Evolutionary conservation across 2,113 vertebrate species (phyloP), one percentile per base, ranked within the genome.

Genomic region (Phyllostomus hastatus): DNA sequence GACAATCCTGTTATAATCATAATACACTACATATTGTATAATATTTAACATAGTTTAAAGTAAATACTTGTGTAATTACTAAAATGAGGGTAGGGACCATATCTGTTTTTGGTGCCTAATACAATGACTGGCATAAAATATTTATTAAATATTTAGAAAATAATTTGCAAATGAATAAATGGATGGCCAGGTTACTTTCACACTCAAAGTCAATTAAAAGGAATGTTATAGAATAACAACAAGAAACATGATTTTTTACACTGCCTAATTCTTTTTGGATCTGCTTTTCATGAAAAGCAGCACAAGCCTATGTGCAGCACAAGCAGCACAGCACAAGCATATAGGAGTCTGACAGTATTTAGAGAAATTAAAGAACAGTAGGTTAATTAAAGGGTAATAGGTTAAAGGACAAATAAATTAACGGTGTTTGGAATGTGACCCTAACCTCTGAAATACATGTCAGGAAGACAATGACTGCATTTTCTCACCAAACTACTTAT

Each of bases 321-420:
- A n/a, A n/a, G n/a, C n/a, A n/a, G n/a, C n/a, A n/a, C n/a, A n/a
- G n/a, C n/a, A n/a, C 14, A 69, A 92, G 12, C 48, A 92, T 46
- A 43, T 0, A 46, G 14, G 31, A 54, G 12, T 91, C 22, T 50
- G 69, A 43, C 93, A 81, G 31, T 84, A 88, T 67, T 59, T 85
- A 83, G 7, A 85, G 48, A 95, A 93, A 95, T 88, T 94, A 92
- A 94, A 81, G 33, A 38, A 90, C n/a, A 79, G 15, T 69, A 64
- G 24, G 2, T 73, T 82, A 24, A 14, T 80, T 90, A 86, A 94
- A 88, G 43, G 35, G 90, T 15, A 79, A 16, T 83, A 64, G 26
- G 1, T 67, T 73, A 24, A 17, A 81, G 54, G 24, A 43, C 69
- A 88, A 95, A 64, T 79, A 88, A 95, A 87, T 73, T 85, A 70